These are phyloP conservation scores for Girardinus metallicus DNA, from an alignment of 2,797 vertebrate genomes.

Conservation along the genomic window DNA sequence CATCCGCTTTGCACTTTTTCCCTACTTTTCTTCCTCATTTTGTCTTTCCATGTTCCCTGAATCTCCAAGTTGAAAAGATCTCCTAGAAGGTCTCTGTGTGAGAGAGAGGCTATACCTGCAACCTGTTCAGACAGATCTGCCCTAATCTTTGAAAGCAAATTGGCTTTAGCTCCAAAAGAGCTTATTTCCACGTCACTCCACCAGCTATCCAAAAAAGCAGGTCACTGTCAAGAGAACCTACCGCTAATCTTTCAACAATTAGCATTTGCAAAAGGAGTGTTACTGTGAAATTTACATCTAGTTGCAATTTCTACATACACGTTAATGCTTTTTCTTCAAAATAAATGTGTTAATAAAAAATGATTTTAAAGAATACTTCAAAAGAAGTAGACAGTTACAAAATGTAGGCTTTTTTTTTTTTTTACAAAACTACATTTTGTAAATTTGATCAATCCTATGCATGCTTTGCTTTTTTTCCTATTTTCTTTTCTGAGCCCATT, in stretches of 20 bases:
- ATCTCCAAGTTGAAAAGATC: not conserved
- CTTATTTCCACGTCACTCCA: constrained; percentile 82
- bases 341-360: not conserved
- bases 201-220: constrained; percentile 73
- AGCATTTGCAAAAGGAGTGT: constrained; percentile 14
- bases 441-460: not conserved
- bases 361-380: not conserved
- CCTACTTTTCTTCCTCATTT: constrained; percentile 1
- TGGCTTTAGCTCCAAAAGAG: constrained; percentile 86
- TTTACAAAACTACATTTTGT: not conserved
- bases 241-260: constrained; percentile 68
- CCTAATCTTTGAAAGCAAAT: constrained; percentile 83
- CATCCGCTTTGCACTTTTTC: constrained; percentile 3
- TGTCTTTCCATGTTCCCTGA: constrained; percentile 8
- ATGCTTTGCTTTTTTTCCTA: not conserved
- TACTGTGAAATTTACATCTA: not conserved
- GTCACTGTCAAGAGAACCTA: constrained; percentile 76
- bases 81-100: constrained; percentile 11
- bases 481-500: not conserved
- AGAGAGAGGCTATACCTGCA: constrained; percentile 55
- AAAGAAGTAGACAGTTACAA: not conserved
- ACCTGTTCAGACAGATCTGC: constrained; percentile 80
- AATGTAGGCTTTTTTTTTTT: not conserved
- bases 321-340: not conserved
- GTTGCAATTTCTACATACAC: not conserved